Conservation (phyloP, 2,888 invertebrate species). For the Drosophila pseudotakahashii region DNA sequence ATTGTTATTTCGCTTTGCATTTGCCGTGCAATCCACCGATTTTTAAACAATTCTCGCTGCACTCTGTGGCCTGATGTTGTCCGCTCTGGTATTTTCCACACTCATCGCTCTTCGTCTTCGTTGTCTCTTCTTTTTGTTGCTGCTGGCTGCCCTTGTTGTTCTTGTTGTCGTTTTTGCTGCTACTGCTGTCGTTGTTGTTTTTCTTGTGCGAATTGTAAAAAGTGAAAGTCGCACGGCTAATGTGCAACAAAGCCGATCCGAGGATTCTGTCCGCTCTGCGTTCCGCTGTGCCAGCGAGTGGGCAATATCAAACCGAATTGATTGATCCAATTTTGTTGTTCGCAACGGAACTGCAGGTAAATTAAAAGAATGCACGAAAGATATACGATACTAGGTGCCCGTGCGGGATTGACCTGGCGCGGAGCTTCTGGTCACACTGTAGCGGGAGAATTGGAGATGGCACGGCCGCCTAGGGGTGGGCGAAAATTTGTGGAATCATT, state of each 20-base stretch:
- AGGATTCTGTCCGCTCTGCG: background rate
- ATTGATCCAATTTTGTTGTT: slow-evolving; percentile 33
- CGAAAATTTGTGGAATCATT: slow-evolving; percentile 13
- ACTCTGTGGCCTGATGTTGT: slow-evolving; percentile 23
- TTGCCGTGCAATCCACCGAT: slow-evolving; percentile 32
- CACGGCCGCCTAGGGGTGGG: slow-evolving; percentile 1
- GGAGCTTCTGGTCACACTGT: slow-evolving; percentile 9
- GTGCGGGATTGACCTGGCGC: background rate
- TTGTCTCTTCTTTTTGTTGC: slow-evolving; percentile 45
- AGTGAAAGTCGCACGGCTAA: slow-evolving; percentile 59
- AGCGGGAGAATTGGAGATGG: slow-evolving; percentile 1
- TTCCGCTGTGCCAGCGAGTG: background rate
- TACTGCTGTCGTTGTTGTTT: slow-evolving; percentile 55
- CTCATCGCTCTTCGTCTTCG: slow-evolving; percentile 45
- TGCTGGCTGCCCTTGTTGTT: slow-evolving; percentile 59
- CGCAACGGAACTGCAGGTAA: slow-evolving; percentile 36
- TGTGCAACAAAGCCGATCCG: background rate
- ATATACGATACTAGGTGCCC: slow-evolving; percentile 28
- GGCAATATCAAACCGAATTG: background rate
- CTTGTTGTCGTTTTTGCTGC: slow-evolving; percentile 26
- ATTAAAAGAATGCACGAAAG: slow-evolving; percentile 39
- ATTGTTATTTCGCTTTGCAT: slow-evolving; percentile 30
- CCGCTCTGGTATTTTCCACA: slow-evolving; percentile 38
- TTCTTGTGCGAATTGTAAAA: slow-evolving; percentile 58
- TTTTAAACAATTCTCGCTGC: slow-evolving; percentile 35